These are phyloP conservation scores for Spermophilus dauricus DNA, from an alignment of 2,113 vertebrate species.

Conservation along the genomic window DNA sequence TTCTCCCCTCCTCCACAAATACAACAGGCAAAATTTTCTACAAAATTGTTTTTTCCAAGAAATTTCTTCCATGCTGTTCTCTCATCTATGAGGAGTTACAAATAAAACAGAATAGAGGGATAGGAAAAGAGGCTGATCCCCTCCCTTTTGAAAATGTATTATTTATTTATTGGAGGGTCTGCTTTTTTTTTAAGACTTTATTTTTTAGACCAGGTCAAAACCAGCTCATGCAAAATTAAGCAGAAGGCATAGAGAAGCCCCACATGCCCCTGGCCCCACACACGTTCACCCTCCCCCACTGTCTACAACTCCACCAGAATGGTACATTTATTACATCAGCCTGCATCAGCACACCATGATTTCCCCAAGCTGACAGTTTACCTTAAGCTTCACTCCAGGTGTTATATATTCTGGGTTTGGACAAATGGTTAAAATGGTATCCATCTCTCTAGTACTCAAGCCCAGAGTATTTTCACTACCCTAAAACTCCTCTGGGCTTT, in stretches of 20 bases:
- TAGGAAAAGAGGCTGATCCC: neutral
- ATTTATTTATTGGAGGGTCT: neutral
- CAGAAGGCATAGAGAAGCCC: neutral
- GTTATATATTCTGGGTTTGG: neutral
- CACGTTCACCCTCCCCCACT: accelerated
- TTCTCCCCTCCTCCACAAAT: neutral
- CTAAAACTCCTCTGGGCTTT: neutral
- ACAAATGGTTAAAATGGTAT: neutral
- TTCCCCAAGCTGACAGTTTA: neutral
- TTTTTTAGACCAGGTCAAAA: too few relatives aligned
- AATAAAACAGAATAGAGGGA: neutral
- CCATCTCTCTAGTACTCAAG: neutral
- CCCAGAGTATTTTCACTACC: neutral
- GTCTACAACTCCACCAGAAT: neutral
- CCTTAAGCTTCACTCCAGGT: neutral
- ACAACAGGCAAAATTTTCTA: neutral
- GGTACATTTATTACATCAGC: neutral
- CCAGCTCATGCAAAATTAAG: neutral
- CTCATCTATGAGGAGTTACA: neutral
- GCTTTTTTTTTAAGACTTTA: neutral
- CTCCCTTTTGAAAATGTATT: neutral
- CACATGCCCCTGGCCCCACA: too few relatives aligned
- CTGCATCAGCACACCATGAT: accelerated
- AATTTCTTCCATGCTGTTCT: neutral
- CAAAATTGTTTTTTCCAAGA: neutral